Conservation (phyloP, 2,113 vertebrate genomes). For the Aspidoscelis tigris region DNA sequence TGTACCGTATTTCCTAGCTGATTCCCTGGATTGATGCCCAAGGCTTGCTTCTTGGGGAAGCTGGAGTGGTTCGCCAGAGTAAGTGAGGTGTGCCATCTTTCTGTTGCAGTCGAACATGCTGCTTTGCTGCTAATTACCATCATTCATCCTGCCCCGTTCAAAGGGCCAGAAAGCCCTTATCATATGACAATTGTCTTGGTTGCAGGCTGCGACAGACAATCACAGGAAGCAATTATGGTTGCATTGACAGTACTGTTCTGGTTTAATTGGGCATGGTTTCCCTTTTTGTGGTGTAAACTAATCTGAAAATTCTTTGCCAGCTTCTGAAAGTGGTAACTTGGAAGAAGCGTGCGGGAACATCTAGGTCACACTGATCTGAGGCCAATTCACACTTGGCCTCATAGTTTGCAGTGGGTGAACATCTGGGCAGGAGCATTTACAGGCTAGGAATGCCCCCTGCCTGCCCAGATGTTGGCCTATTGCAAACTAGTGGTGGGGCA, state of each 20-base stretch:
- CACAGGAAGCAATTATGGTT: conserved; percentile 68
- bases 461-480: too few species aligned
- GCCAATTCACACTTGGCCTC: too few species aligned
- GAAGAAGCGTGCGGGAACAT: neutral
- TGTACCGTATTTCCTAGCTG: conserved; percentile 29
- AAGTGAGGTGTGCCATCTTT: conserved; percentile 47
- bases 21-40: conserved; percentile 3
- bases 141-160: neutral
- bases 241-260: conserved; percentile 52
- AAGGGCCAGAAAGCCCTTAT: conserved; percentile 59
- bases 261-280: conserved; percentile 51
- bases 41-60: neutral
- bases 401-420: too few species aligned
- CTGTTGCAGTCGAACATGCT: conserved; percentile 47
- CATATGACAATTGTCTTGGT: conserved; percentile 39
- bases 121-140: conserved; percentile 50
- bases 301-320: conserved; percentile 49
- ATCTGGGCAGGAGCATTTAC: too few species aligned
- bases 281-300: conserved; percentile 50
- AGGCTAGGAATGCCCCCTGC: too few species aligned
- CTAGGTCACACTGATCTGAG: neutral
- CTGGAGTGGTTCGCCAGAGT: conserved; percentile 13
- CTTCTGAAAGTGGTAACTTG: conserved; percentile 31
- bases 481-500: too few species aligned
- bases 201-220: conserved; percentile 59